A percentile compares a stretch with the other conserved stretches of the same genome.
phyloP scores from a whole-genome alignment of 1,140 invertebrate species.

The Drosophila lini region DNA sequence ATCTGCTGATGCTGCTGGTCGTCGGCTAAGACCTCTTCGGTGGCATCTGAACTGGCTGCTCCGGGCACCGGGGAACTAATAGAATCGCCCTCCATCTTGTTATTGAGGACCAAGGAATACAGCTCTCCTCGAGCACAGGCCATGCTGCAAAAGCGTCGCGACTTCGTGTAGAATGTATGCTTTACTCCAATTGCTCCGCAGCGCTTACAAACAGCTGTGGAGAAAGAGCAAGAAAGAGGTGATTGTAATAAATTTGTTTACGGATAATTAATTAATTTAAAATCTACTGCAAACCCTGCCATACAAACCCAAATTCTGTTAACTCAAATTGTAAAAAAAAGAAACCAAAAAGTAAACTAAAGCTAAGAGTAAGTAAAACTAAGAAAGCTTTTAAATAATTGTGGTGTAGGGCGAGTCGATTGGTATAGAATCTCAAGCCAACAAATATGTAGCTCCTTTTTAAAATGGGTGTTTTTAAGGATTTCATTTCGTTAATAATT shows the following conservation, averaged over 20 bases:
- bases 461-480: background rate
- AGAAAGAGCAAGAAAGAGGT: background rate
- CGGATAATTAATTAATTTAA: background rate
- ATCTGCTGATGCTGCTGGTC: slow-evolving; percentile 30
- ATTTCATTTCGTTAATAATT: background rate
- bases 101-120: slow-evolving; percentile 84
- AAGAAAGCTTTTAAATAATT: slow-evolving; percentile 1
- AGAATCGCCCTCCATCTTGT: slow-evolving; percentile 62
- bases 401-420: slow-evolving; percentile 28
- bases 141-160: slow-evolving; percentile 91
- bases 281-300: slow-evolving; percentile 10
- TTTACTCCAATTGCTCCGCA: slow-evolving; percentile 95
- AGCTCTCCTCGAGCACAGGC: slow-evolving; percentile 88
- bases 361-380: slow-evolving; percentile 1
- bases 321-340: slow-evolving; percentile 10
- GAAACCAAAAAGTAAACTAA: slow-evolving; percentile 1
- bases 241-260: background rate
- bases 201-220: slow-evolving; percentile 93
- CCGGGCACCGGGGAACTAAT: slow-evolving; percentile 63
- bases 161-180: slow-evolving; percentile 95
- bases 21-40: slow-evolving; percentile 14
- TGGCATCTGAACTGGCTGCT: slow-evolving; percentile 29
- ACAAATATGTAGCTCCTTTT: background rate
- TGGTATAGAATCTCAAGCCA: background rate
- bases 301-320: slow-evolving; percentile 60